Base-by-base conservation (phyloP, 1,140 invertebrate genomes). In the Trichonephila clavipes region DNA sequence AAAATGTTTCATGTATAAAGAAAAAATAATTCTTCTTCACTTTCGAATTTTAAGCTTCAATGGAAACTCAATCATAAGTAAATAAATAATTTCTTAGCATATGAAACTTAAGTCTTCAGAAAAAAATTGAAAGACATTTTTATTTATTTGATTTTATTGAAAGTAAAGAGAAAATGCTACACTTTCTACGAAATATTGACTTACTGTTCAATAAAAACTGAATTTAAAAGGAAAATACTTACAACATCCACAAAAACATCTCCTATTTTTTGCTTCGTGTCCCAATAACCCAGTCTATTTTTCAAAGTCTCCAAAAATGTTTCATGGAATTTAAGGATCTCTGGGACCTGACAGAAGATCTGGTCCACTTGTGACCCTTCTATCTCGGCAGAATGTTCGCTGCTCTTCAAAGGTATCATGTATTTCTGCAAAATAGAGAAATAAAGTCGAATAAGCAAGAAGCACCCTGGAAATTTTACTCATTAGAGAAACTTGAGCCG, bases 201-300 rank as follows among this genome's bases (percentile, higher is more conserved):
- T 40, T 4, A 40, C 34, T 1, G 4, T 40, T 40, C 4, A 66
- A n/a, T 24, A n/a, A 66, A 66, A 66, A 28, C 12, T 14, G 8
- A 34, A 28, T 12, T 12, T 4, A 12, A 72, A 7, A 2, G 12
- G 12, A 5, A 62, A 34, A 18, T 21, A 88, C 97, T 96, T 96
- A 99, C 98, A 96, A 98, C 97, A 95, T 98, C 97, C 90, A 98
- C 96, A 95, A 99, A 98, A 88, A 99, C 97, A 95, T 99, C 98
- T 44, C 98, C 99, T 81, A 99, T 97, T 19, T 88, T 92, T 95
- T 98, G 98, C 95, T 97, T 97, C 58, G 97, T 96, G 96, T 99
- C 98, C 98, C 98, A 99, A 95, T 97, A 97, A 94, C 98, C 98
- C 91, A 99, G 96, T 8, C 98, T 97, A 83, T 97, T 97, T 95